Evolutionary conservation across 2,113 vertebrate genomes (phyloP).

Genomic region (Chamaea fasciata): DNA sequence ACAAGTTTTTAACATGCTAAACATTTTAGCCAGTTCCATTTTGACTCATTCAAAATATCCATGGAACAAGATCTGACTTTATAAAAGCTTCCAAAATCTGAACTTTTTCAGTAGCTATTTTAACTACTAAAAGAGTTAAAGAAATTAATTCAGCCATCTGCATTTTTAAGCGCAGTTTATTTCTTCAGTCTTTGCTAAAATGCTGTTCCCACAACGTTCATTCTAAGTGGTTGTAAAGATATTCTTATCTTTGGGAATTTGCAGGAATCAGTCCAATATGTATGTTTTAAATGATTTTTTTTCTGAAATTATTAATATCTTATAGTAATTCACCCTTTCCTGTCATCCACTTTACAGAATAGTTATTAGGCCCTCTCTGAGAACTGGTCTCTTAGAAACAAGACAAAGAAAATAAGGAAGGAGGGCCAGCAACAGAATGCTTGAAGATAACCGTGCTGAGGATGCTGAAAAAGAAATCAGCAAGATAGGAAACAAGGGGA

Average conservation of each 20-base stretch:
- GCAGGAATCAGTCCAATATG: background rate
- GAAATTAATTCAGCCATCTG: background rate
- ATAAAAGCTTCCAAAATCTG: background rate
- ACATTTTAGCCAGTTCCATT: background rate
- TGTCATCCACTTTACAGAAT: background rate
- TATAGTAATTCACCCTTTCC: background rate
- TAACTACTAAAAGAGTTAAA: background rate
- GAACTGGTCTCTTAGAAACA: background rate
- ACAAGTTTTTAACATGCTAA: background rate
- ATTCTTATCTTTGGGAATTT: background rate
- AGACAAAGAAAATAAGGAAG: background rate
- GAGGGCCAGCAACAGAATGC: background rate
- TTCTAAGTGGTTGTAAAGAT: background rate
- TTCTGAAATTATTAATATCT: background rate
- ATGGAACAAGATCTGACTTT: background rate
- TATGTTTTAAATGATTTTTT: background rate
- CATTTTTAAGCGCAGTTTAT: background rate
- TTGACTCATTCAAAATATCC: background rate
- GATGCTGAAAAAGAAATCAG: constrained; percentile 27
- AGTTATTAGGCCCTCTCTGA: background rate
- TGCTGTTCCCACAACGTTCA: background rate
- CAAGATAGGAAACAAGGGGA: constrained; percentile 11
- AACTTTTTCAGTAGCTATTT: background rate
- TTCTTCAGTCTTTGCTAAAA: background rate
- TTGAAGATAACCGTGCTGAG: background rate